phyloP scores from a whole-genome alignment of 2,888 invertebrate species.

The Aleiodes alternator region DNA sequence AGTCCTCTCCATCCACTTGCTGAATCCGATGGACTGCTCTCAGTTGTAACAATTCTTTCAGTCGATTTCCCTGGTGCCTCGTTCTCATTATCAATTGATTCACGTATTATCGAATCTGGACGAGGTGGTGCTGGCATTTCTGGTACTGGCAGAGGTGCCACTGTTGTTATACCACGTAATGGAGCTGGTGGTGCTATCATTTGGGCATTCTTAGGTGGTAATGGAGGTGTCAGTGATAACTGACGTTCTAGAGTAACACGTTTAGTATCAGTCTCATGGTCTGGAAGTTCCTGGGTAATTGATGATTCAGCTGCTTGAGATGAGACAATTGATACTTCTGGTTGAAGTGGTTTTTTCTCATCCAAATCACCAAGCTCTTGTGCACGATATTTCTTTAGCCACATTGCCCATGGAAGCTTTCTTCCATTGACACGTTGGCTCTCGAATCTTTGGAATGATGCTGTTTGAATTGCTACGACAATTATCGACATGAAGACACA shows the following conservation, averaged over 20 bases:
- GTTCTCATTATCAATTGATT: slow-evolving; percentile 42
- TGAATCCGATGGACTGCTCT: slow-evolving; percentile 37
- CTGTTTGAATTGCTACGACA: slow-evolving; percentile 83
- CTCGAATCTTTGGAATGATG: slow-evolving; percentile 86
- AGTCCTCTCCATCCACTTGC: slow-evolving; percentile 51
- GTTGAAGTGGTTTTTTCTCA: slow-evolving; percentile 64
- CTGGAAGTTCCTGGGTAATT: slow-evolving; percentile 13
- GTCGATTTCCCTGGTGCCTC: slow-evolving; percentile 37
- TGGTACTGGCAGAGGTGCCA: slow-evolving; percentile 67
- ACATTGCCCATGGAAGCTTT: slow-evolving; percentile 84
- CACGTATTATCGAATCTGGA: slow-evolving; percentile 67
- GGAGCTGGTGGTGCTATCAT: slow-evolving; percentile 71
- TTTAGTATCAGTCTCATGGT: slow-evolving; percentile 50
- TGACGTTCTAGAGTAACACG: slow-evolving; percentile 63
- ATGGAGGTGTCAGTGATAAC: slow-evolving; percentile 69
- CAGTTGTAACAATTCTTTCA: slow-evolving; percentile 44
- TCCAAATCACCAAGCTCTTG: slow-evolving; percentile 68
- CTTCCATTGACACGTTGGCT: slow-evolving; percentile 85
- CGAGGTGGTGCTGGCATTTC: slow-evolving; percentile 72
- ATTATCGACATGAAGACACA: slow-evolving; percentile 82
- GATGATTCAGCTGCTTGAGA: slow-evolving; percentile 30
- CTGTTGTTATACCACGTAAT: slow-evolving; percentile 69
- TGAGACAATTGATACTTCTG: slow-evolving; percentile 18
- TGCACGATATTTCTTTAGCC: slow-evolving; percentile 70
- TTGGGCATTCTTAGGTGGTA: slow-evolving; percentile 72